A percentile compares a stretch with the other conserved stretches of the same genome.
Conservation (phyloP, 2,113 vertebrate genomes). For the Ahaetulla prasina region DNA sequence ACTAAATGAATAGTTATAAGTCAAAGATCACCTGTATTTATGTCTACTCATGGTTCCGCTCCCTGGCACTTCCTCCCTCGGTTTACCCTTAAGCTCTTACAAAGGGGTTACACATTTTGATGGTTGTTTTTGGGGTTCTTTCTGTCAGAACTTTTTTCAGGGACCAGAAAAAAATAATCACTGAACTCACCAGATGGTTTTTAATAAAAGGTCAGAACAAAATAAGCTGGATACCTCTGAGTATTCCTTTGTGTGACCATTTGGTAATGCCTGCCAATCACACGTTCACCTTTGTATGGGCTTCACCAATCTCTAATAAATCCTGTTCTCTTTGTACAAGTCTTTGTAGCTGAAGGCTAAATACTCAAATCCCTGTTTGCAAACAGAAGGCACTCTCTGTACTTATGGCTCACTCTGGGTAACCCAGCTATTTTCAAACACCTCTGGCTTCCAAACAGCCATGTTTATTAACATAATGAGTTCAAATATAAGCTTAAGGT, state of each 20-base stretch:
- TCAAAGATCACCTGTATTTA: neutral
- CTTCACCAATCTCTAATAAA: neutral
- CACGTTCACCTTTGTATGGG: too few species aligned
- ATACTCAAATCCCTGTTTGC: neutral
- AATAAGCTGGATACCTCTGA: neutral
- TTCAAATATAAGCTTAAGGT: neutral
- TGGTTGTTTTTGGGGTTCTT: neutral
- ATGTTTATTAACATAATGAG: neutral
- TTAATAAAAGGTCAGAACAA: neutral
- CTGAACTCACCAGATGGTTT: neutral
- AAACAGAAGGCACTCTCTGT: neutral
- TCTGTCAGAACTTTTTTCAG: neutral
- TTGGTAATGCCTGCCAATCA: neutral
- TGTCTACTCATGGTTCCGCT: neutral
- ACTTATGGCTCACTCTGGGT: neutral
- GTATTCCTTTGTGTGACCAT: neutral
- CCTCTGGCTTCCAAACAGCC: neutral
- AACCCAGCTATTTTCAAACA: neutral
- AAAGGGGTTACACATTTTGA: neutral
- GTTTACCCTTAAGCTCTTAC: too few species aligned
- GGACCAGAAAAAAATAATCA: neutral
- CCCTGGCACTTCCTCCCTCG: neutral
- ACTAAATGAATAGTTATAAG: neutral
- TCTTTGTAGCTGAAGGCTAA: neutral
- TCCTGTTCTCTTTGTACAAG: neutral